A percentile compares a stretch with the other conserved stretches of the same genome.
phyloP scores from a whole-genome alignment of 1,140 invertebrate species.

The Parasteatoda tepidariorum region DNA sequence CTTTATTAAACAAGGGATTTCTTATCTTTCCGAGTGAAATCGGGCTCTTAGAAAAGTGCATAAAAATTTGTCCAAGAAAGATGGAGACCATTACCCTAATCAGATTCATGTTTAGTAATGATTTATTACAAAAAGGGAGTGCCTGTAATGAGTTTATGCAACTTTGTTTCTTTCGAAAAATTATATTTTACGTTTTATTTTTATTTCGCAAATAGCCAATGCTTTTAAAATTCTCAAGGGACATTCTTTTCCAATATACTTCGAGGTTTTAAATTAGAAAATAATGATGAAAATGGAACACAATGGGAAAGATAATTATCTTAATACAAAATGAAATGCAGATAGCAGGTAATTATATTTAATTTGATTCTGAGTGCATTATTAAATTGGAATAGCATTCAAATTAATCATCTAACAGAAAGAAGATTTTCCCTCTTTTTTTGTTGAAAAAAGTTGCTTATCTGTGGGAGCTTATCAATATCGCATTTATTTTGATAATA shows the following conservation, averaged over 20 bases:
- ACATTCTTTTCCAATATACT: neutral
- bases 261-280: too few relatives aligned
- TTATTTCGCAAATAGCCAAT: neutral
- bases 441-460: too few relatives aligned
- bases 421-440: too few relatives aligned
- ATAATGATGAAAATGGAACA: too few relatives aligned
- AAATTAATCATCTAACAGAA: too few relatives aligned
- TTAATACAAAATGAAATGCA: too few relatives aligned
- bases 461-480: too few relatives aligned
- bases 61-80: constrained; percentile 8
- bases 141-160: neutral
- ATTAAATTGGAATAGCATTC: too few relatives aligned
- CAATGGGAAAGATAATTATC: too few relatives aligned
- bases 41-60: neutral
- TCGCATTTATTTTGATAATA: too few relatives aligned
- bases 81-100: constrained; percentile 29
- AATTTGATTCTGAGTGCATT: too few relatives aligned
- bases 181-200: neutral
- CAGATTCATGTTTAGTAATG: neutral
- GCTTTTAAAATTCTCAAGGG: neutral
- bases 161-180: neutral
- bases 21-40: neutral
- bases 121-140: constrained; percentile 28
- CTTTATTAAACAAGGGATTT: constrained; percentile 12
- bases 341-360: too few relatives aligned